These are phyloP conservation scores for Xestobium rufovillosum DNA, from an alignment of 2,888 invertebrate species.

Conservation along the genomic window DNA sequence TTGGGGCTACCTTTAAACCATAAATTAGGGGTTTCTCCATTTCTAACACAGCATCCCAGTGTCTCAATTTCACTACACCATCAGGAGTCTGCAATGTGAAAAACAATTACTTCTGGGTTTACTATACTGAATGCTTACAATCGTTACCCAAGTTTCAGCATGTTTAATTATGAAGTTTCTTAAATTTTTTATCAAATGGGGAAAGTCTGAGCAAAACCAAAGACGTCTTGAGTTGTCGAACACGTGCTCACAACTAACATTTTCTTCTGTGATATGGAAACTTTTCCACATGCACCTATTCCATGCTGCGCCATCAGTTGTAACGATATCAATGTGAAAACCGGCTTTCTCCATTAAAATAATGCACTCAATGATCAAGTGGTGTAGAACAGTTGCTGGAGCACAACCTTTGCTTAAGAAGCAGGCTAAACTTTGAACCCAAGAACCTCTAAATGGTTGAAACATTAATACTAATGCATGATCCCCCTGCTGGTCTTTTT, in stretches of 20 bases:
- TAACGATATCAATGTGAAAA: constrained; percentile 17
- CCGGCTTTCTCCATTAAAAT: constrained; percentile 18
- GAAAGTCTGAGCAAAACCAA: constrained; percentile 21
- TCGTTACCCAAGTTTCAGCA: too few species aligned
- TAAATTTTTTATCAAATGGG: constrained; percentile 15
- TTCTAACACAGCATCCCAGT: too few species aligned
- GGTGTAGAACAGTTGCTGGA: constrained; percentile 11
- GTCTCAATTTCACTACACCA: too few species aligned
- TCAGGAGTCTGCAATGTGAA: too few species aligned
- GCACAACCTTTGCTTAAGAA: constrained; percentile 15
- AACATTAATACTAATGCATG: constrained; percentile 19
- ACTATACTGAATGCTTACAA: too few species aligned
- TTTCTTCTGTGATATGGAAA: constrained; percentile 13
- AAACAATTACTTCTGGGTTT: too few species aligned
- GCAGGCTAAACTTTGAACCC: constrained; percentile 6
- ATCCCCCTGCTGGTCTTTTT: constrained; percentile 12
- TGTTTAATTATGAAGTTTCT: too few species aligned
- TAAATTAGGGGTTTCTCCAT: too few species aligned
- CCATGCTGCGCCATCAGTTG: constrained; percentile 20
- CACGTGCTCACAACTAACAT: constrained; percentile 15
- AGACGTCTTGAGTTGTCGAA: constrained; percentile 11
- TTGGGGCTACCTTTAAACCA: too few species aligned
- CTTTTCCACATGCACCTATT: constrained; percentile 21
- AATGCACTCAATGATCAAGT: constrained; percentile 16
- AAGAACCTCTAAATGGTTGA: constrained; percentile 17